Evolutionary conservation across 2,888 invertebrate genomes (phyloP), one percentile per base, ranked within the genome.

Genomic region (Cyrtodaria siliqua): DNA sequence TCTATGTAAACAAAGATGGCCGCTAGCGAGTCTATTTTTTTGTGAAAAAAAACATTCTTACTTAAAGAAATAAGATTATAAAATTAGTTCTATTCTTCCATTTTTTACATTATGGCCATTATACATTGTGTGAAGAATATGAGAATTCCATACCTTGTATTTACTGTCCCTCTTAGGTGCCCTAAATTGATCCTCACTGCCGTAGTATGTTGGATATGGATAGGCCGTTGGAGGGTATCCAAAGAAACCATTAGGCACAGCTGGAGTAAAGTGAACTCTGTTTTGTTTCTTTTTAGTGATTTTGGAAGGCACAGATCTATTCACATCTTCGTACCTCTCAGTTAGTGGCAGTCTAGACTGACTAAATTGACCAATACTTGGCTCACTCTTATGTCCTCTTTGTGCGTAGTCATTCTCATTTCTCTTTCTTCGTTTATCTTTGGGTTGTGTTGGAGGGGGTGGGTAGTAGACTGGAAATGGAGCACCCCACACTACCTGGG

Each of bases 401-500:
- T 52, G 6, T 6, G 24, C 14, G 18, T 24, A 24, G 26, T 55
- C 40, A 38, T 59, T 67, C 38, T 67, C 59, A 57, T 27, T 38
- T 16, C 24, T 49, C 9, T 59, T 61, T 50, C 64, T 69, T 0
- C 50, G 47, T 40, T 52, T 57, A 50, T 38, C 50, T 27, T 49
- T 52, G 4, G 29, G 49, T 14, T 33, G 44, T n/a, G 63, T 49
- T 1, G 89, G 89, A 47, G 89, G 89, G 27, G 87, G 89, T 16
- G 88, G 89, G 60, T 88, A 89, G 63, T 82, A 89, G n/a, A 87
- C 79, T 0, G 86, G 84, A 42, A 89, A 87, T 0, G 89, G 88
- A 12, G 85, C 85, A 12, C 88, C 88, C 72, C 83, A 87, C 23
- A 88, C 84, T 6, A 87, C 83, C 8, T 80, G 84, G 1, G 84